These are phyloP conservation scores for Anneissia japonica DNA, from an alignment of 35 echinoderm and acorn worm species.

Conservation along the genomic window DNA sequence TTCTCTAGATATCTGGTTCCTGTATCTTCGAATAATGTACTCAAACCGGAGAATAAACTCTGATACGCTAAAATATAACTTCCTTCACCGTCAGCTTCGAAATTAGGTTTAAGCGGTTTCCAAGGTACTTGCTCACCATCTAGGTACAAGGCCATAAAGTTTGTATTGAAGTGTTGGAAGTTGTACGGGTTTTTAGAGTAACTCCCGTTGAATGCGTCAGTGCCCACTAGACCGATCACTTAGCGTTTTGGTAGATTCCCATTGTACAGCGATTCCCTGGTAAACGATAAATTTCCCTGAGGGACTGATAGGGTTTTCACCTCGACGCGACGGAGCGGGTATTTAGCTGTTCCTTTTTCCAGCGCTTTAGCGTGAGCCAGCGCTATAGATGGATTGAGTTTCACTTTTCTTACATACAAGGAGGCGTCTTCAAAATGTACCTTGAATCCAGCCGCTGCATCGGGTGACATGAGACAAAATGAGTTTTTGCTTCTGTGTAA, in stretches of 20 bases:
- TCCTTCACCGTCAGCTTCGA: constrained; percentile 3
- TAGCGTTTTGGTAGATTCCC: constrained; percentile 54
- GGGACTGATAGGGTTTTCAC: constrained; percentile 61
- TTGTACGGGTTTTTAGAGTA: constrained; percentile 51
- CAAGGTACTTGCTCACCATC: constrained; percentile 67
- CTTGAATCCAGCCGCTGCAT: not conserved
- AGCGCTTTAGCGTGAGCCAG: constrained; percentile 22
- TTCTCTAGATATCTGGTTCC: constrained; percentile 23
- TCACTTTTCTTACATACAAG: constrained; percentile 30
- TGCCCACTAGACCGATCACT: constrained; percentile 43
- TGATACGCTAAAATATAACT: constrained; percentile 50
- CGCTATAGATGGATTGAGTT: constrained; percentile 15
- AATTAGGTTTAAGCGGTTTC: constrained; percentile 50
- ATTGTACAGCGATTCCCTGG: constrained; percentile 31
- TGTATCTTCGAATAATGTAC: constrained; percentile 45
- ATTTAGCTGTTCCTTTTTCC: constrained; percentile 59
- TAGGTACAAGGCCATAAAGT: constrained; percentile 41
- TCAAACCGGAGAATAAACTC: constrained; percentile 37
- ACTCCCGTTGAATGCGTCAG: constrained; percentile 31
- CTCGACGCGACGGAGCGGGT: constrained; percentile 43
- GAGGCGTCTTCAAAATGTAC: constrained; percentile 21
- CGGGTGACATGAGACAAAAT: constrained; percentile 48
- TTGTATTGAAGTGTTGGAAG: constrained; percentile 46
- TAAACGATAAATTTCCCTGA: constrained; percentile 36
- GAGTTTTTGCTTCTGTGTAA: constrained; percentile 12